Conservation (phyloP, 1,140 invertebrate species). For the Harpegnathos saltator region DNA sequence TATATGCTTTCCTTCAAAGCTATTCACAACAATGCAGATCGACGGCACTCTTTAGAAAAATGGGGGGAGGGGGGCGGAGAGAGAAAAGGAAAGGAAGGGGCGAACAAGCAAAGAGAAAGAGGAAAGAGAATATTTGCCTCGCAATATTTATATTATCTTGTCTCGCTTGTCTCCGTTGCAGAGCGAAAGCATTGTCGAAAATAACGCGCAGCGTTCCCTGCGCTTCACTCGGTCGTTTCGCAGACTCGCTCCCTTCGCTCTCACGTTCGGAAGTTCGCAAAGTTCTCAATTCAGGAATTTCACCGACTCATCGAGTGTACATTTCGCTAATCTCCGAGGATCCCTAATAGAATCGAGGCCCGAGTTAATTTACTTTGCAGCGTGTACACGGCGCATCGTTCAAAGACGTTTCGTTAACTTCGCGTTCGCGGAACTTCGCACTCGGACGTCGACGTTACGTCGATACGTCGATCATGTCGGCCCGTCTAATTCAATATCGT, state of each 20-base stretch:
- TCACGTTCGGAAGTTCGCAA: neutral
- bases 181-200: neutral
- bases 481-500: neutral
- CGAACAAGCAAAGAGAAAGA: too few species aligned
- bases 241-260: neutral
- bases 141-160: too few species aligned
- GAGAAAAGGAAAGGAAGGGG: too few species aligned
- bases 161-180: too few species aligned
- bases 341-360: neutral
- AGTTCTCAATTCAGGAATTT: neutral
- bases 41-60: too few species aligned
- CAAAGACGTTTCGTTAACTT: conserved; percentile 6
- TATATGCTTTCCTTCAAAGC: too few species aligned
- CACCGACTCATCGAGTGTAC: neutral
- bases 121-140: too few species aligned
- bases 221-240: neutral
- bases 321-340: neutral
- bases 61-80: too few species aligned
- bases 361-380: neutral
- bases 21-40: too few species aligned
- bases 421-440: neutral
- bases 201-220: neutral
- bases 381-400: neutral
- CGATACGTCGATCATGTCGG: conserved; percentile 30
- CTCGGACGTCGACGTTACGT: neutral